Conservation (phyloP, 2,113 vertebrate species). For the Dermatemys mawii region DNA sequence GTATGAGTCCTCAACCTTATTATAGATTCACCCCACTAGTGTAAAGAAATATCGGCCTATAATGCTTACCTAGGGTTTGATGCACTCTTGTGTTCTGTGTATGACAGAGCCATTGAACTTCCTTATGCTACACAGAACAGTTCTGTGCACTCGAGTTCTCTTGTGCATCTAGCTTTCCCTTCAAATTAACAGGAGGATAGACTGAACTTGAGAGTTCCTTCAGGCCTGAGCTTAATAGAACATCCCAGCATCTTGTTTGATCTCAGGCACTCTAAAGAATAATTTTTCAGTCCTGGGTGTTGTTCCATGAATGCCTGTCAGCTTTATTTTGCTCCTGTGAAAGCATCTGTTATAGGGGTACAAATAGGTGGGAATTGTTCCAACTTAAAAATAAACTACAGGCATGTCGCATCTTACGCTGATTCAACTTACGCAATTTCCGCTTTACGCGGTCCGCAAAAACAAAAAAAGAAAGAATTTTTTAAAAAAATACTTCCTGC, state of each 20-base stretch:
- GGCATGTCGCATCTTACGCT: too few species aligned
- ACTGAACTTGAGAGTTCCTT: background rate
- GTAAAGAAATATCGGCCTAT: background rate
- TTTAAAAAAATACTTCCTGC: too few species aligned
- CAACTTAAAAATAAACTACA: conserved; percentile 51
- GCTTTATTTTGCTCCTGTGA: conserved; percentile 41
- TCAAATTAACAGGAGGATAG: background rate
- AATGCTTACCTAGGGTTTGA: rapidly evolving
- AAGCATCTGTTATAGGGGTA: conserved; percentile 61
- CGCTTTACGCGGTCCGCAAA: too few species aligned
- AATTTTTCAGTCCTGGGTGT: background rate
- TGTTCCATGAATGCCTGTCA: conserved; percentile 49
- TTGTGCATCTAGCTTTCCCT: background rate
- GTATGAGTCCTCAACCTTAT: background rate
- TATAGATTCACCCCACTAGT: background rate
- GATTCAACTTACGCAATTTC: too few species aligned
- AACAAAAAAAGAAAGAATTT: too few species aligned
- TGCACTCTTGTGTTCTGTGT: rapidly evolving
- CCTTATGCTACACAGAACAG: background rate
- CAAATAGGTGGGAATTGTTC: conserved; percentile 52
- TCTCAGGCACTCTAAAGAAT: conserved; percentile 13
- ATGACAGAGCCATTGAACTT: background rate
- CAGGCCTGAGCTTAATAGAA: background rate
- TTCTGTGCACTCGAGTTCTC: background rate
- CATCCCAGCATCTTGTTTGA: conserved; percentile 4